Base-by-base conservation (phyloP, 23 tunicate genomes). In the Trididemnum nubilum region DNA sequence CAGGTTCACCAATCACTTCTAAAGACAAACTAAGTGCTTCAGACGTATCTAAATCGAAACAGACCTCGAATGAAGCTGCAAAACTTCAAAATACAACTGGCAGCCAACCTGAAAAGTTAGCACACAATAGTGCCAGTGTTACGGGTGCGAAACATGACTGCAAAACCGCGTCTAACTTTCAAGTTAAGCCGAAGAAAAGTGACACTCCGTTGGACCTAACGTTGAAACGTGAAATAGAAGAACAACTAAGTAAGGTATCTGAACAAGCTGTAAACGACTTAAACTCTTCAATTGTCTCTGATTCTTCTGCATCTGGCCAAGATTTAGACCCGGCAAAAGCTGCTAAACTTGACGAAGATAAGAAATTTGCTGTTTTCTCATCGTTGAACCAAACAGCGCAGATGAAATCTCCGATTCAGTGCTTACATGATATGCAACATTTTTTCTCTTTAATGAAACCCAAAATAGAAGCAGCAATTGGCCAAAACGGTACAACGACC, bases 351-450 rank as follows among this genome's bases (percentile, higher is more conserved):
- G 57, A 49, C 18, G 15, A 49, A 9, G 67, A 61, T 12, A 22
- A n/a, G 22, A n/a, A 61, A 61, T 22, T 21, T n/a, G 67, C 25
- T 3, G 3, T 61, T 12, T 22, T 21, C n/a, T 24, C 26, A 5
- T 61, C 67, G 22, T 24, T 22, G 18, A 61, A 21, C 5, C 67
- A n/a, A 5, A 36, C 74, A 21, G 1, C 26, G 0, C 87, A 81
- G 21, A 35, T 19, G 44, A 82, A 88, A 35, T 64, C 78, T 25
- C 87, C 93, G 27, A 60, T 82, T 29, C 87, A 88, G 37, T 61
- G 87, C 28, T 34, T 88, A 0, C 63, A 88, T 28, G 93, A 88
- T 58, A 78, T 78, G 84, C 70, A 78, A 29, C 2, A 67, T 29
- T 34, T 85, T 1, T 78, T 78, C 34, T 78, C 90, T 28, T 40